These are phyloP conservation scores for Mixornis gularis DNA, from an alignment of 2,113 vertebrate species.

Conservation along the genomic window DNA sequence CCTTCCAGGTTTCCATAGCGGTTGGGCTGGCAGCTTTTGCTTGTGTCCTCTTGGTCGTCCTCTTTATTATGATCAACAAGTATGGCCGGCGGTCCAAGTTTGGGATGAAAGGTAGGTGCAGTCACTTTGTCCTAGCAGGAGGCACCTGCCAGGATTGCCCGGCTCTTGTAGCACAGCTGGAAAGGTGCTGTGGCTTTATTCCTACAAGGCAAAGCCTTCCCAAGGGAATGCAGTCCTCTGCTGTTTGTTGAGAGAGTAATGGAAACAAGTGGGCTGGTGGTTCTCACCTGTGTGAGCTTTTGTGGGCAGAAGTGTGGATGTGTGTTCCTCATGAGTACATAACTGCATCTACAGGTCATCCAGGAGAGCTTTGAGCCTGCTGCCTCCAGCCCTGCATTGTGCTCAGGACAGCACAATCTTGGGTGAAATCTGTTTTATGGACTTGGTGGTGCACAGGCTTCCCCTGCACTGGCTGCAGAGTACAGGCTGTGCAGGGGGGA, in stretches of 20 bases:
- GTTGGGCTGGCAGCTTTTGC: conserved; percentile 93
- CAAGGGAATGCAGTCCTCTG: background rate
- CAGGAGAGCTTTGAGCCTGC: background rate
- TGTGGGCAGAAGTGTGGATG: background rate
- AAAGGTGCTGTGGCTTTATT: conserved; percentile 7
- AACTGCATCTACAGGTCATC: background rate
- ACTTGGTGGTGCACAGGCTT: background rate
- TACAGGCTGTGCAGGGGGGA: background rate
- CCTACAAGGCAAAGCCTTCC: background rate
- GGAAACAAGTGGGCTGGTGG: background rate
- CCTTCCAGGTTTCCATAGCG: conserved; percentile 88
- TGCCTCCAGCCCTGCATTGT: background rate
- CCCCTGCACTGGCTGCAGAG: background rate
- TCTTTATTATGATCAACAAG: conserved; percentile 98
- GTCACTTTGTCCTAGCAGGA: background rate
- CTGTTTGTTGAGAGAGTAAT: background rate
- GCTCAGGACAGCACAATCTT: background rate
- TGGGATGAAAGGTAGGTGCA: conserved; percentile 93
- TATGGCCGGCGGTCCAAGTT: conserved; percentile 95
- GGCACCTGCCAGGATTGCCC: conserved; percentile 29
- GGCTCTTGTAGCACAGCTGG: background rate
- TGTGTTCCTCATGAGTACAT: background rate
- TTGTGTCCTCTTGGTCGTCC: conserved; percentile 90
- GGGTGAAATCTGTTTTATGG: background rate
- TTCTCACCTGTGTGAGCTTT: background rate